Base-by-base conservation (phyloP, 2,888 invertebrate genomes). In the Ypsolopha sequella region DNA sequence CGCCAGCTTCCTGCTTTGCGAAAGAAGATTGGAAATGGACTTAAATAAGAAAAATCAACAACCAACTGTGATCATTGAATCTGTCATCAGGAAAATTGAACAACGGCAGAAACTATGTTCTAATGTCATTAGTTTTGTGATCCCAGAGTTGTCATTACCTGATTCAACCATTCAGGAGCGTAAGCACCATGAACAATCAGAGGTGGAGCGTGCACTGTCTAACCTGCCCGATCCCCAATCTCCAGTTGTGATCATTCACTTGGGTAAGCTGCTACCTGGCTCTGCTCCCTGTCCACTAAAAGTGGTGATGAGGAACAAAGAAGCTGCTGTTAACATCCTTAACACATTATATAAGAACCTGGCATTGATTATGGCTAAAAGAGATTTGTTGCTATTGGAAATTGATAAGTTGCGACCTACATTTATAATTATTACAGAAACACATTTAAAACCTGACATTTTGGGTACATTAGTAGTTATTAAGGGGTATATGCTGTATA, bases 221-320 rank as follows among this genome's bases (percentile, higher is more conserved):
- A 36, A 46, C 13, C 10, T 53, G n/a, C 48, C 46, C 9, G 47
- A 43, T 2, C 41, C 50, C 1, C 50, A 41, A 6, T 2, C 41
- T 14, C 53, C 53, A 11, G 39, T 51, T n/a, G 48, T 44, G 7
- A 45, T 53, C 4, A 48, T 53, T 34, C 53, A 51, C 33, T 48
- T 53, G 35, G 51, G 53, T 11, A 53, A 53, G 36, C 48, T 48
- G 1, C 41, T 44, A 6, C 51, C 39, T 41, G 48, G 35, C 11
- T 51, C 53, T 43, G 33, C 36, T 2, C 48, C 48, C 6, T 38
- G 48, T 38, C 48, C 48, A 7, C 11, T 43, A 36, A 53, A 53
- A 39, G 38, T 53, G 10, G 35, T 53, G 9, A 41, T 41, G 41
- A 41, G 6, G 41, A 48, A 24, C 14, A 52, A 49, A 39, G 35